Conservation (phyloP, 2,797 vertebrate genomes). For the Arnoldichthys spilopterus region DNA sequence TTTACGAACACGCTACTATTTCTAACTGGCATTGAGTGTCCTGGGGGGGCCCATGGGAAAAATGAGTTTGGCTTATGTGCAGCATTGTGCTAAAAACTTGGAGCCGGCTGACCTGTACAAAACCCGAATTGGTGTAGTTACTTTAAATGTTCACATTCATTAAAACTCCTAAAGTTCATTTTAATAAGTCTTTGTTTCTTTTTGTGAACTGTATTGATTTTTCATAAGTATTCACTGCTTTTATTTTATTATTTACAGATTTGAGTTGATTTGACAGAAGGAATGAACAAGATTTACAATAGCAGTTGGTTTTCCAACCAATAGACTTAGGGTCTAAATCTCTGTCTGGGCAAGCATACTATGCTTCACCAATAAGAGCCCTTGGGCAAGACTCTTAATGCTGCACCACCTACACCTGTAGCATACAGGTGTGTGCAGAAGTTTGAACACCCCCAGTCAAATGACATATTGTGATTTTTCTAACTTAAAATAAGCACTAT, state of each 20-base stretch:
- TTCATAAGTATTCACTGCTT: background rate
- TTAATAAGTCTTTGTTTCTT: background rate
- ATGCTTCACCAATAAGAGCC: too few relatives aligned
- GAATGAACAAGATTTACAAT: background rate
- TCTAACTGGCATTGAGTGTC: conserved; percentile 49
- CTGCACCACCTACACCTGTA: too few relatives aligned
- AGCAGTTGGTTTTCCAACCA: too few relatives aligned
- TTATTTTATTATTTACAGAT: background rate
- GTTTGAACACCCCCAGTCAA: too few relatives aligned
- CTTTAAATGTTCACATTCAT: background rate
- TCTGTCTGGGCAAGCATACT: too few relatives aligned
- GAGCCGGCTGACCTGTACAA: background rate
- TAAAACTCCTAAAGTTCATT: background rate
- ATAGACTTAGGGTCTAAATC: too few relatives aligned
- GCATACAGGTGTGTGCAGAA: too few relatives aligned
- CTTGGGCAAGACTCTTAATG: too few relatives aligned
- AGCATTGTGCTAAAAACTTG: conserved; percentile 21
- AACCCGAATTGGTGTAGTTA: background rate
- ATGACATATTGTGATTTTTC: too few relatives aligned
- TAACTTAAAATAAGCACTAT: too few relatives aligned
- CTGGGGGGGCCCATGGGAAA: conserved; percentile 42
- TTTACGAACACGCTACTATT: conserved; percentile 69
- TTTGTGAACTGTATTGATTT: background rate
- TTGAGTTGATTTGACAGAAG: background rate
- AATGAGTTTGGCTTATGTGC: conserved; percentile 31